Evolutionary conservation across 2,888 invertebrate species (phyloP).

Genomic region (Aromia moschata): DNA sequence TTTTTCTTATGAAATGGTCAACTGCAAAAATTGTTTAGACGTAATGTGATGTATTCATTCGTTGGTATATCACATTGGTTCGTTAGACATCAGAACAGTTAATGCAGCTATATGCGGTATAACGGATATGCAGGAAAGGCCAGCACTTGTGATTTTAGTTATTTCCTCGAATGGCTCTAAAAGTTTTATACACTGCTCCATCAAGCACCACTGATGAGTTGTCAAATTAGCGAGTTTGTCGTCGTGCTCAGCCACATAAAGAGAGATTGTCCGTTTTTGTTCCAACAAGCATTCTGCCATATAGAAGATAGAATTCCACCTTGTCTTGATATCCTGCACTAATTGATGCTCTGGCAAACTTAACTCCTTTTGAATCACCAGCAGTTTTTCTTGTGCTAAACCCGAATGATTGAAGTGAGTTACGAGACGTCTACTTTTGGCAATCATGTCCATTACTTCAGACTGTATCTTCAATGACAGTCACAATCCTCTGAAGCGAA

Average conservation of each 20-base stretch:
- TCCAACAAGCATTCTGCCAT: not conserved
- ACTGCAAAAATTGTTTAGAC: too few relatives aligned
- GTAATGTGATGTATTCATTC: too few relatives aligned
- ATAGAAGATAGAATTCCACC: not conserved
- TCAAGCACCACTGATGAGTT: slow-evolving; percentile 21
- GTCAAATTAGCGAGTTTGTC: not conserved
- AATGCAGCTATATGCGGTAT: slow-evolving; percentile 36
- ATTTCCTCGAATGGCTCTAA: slow-evolving; percentile 37
- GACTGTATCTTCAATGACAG: too few relatives aligned
- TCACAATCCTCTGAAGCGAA: slow-evolving; percentile 41
- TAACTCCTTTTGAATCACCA: not conserved
- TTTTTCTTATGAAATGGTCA: too few relatives aligned
- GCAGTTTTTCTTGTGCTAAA: not conserved
- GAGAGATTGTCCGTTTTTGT: not conserved
- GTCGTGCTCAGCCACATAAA: not conserved
- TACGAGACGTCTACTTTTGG: not conserved
- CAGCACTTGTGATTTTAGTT: slow-evolving; percentile 40
- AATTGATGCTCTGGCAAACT: not conserved
- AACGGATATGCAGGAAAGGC: slow-evolving; percentile 37
- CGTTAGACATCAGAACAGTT: too few relatives aligned
- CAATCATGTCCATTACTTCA: too few relatives aligned
- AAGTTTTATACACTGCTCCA: slow-evolving; percentile 28
- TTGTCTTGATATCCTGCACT: not conserved
- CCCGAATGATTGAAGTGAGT: slow-evolving; percentile 1
- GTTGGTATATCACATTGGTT: too few relatives aligned